Evolutionary conservation across 1,140 invertebrate genomes (phyloP).

Genomic region (Carposina sasakii): DNA sequence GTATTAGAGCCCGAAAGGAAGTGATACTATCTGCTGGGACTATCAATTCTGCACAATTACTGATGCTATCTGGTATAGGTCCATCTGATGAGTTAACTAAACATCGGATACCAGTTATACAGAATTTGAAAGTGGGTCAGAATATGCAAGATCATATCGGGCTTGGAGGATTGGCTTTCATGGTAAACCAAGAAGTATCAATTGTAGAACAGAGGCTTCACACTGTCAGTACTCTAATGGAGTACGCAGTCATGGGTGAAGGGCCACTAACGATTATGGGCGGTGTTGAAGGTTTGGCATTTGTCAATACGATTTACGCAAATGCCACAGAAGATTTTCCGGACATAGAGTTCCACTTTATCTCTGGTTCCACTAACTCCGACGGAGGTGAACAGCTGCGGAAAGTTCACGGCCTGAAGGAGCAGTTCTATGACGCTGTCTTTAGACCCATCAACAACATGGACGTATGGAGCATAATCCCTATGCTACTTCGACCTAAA

Average conservation of each 20-base stretch:
- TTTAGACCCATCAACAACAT: slow-evolving; percentile 83
- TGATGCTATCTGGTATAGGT: slow-evolving; percentile 95
- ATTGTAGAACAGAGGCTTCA: slow-evolving; percentile 86
- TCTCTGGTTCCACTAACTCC: slow-evolving; percentile 91
- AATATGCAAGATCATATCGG: slow-evolving; percentile 94
- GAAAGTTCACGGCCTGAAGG: slow-evolving; percentile 85
- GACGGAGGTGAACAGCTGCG: slow-evolving; percentile 88
- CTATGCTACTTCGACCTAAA: slow-evolving; percentile 86
- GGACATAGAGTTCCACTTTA: slow-evolving; percentile 94
- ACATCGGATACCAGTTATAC: slow-evolving; percentile 80
- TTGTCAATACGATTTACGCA: slow-evolving; percentile 91
- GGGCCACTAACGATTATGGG: slow-evolving; percentile 92
- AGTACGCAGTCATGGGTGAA: slow-evolving; percentile 83
- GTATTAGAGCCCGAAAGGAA: slow-evolving; percentile 86
- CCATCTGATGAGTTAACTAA: slow-evolving; percentile 83
- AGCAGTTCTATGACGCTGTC: slow-evolving; percentile 81
- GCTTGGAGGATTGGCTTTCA: slow-evolving; percentile 87
- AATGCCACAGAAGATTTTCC: slow-evolving; percentile 90
- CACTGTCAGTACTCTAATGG: slow-evolving; percentile 77
- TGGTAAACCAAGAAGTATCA: slow-evolving; percentile 83
- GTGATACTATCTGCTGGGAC: slow-evolving; percentile 91
- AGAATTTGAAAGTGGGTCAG: slow-evolving; percentile 83
- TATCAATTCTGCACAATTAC: slow-evolving; percentile 91
- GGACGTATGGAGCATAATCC: slow-evolving; percentile 89
- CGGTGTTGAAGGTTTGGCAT: slow-evolving; percentile 92